A percentile compares a stretch with the other conserved stretches of the same genome.
Evolutionary conservation across 2,888 invertebrate genomes (phyloP).

Genomic region (Tetramorium bicarinatum): DNA sequence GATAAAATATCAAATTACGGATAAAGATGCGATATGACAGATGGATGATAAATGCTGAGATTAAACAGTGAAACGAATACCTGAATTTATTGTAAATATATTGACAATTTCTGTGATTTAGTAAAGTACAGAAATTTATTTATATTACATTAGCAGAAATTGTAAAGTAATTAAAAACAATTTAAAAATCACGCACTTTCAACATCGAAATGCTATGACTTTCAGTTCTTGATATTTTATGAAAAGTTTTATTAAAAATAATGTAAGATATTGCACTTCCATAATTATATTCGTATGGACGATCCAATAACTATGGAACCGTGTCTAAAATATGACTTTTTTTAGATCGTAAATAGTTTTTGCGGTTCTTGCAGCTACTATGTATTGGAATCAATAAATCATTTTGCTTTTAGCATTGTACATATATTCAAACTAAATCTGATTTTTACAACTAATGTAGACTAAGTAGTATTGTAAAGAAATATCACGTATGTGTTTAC

Average conservation of each 20-base stretch:
- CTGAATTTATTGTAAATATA: slow-evolving; percentile 7
- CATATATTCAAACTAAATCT: neutral
- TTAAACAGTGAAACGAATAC: neutral
- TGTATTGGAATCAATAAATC: neutral
- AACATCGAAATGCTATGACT: neutral
- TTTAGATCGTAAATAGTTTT: neutral
- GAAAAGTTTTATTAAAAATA: neutral
- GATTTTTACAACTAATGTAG: neutral
- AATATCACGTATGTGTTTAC: neutral
- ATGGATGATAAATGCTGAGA: slow-evolving; percentile 17
- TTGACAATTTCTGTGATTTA: neutral
- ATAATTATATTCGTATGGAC: neutral
- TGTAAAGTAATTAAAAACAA: neutral
- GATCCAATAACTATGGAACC: neutral
- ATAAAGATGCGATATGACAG: slow-evolving; percentile 9
- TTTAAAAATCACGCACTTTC: neutral
- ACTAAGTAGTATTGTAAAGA: neutral
- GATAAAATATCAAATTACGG: slow-evolving; percentile 10
- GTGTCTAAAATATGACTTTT: neutral
- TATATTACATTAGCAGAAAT: neutral
- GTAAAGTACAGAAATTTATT: neutral
- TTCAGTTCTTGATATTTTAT: neutral
- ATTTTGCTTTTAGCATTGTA: neutral
- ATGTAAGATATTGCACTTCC: neutral
- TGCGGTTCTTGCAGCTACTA: neutral